Evolutionary conservation across 2,888 invertebrate genomes (phyloP).

Genomic region (Horisme vitalbata): DNA sequence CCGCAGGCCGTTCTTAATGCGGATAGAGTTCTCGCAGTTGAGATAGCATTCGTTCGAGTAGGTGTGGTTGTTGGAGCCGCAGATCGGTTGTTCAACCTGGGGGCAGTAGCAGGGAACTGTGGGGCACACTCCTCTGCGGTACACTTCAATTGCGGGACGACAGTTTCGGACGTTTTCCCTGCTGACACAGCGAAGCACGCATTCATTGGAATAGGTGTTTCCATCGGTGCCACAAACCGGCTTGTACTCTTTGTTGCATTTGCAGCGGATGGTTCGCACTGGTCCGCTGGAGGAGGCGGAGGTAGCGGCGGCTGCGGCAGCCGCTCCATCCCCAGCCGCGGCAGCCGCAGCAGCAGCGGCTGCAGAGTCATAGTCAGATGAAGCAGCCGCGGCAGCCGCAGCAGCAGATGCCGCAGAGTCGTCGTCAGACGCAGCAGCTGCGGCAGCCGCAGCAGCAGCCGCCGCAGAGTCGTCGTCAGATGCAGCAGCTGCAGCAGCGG

Average conservation of each 20-base stretch:
- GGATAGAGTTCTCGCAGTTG: constrained; percentile 59
- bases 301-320: not conserved
- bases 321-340: not conserved
- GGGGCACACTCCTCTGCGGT: constrained; percentile 35
- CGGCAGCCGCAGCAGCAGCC: not conserved
- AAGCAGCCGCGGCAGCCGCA: not conserved
- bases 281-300: not conserved
- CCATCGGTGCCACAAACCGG: constrained; percentile 49
- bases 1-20: constrained; percentile 9
- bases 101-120: constrained; percentile 30
- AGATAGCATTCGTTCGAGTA: constrained; percentile 85
- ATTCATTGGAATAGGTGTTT: constrained; percentile 41
- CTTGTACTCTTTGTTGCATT: constrained; percentile 12
- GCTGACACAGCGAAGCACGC: constrained; percentile 38
- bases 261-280: not conserved
- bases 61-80: constrained; percentile 86
- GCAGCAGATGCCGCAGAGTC: not conserved
- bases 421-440: not conserved
- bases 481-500: constrained; percentile 1
- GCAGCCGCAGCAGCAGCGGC: not conserved
- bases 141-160: constrained; percentile 15
- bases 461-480: not conserved
- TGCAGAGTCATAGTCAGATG: too few species aligned
- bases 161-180: constrained; percentile 12
- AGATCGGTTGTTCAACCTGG: constrained; percentile 67